Evolutionary conservation across 2,888 invertebrate genomes (phyloP), one percentile per base, ranked within the genome.

Genomic region (Seira sanloemensis): DNA sequence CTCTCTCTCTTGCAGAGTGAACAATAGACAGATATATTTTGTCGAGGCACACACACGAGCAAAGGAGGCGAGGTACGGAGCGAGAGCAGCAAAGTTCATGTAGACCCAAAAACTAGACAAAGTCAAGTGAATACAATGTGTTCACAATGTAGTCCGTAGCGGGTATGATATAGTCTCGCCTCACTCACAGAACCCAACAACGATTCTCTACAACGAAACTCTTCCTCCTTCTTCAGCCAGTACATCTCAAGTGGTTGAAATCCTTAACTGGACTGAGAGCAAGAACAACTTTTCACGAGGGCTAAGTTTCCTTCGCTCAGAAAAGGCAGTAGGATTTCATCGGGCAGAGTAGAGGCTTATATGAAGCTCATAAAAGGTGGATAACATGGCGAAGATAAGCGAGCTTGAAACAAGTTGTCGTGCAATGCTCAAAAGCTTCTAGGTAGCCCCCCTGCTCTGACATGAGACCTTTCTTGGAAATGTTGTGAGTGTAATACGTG

Each of bases 191-290:
- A n/a, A n/a, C n/a, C n/a, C n/a, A n/a, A n/a, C n/a, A n/a, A n/a
- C n/a, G n/a, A n/a, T n/a, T n/a, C n/a, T n/a, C n/a, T n/a, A n/a
- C n/a, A n/a, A n/a, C n/a, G 18, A 18, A n/a, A 58, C 62, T 62
- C 16, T 62, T 23, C 23, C 62, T n/a, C 21, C 23, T 19, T 37
- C 72, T 54, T n/a, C 16, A 25, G 65, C 65, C 18, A 19, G 65
- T 62, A 67, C 25, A 26, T 9, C 16, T 50, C 81, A 81, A 76
- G 82, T 82, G 77, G 76, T 72, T 68, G 73, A 78, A 83, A 78
- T 83, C 83, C 73, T 83, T 78, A 83, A 67, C 77, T 83, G 83
- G 83, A 83, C 83, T 83, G 77, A 83, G 83, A 73, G 83, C 77
- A 75, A 72, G 77, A 83, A 74, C 77, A 50, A 83, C 73, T 78